Base-by-base conservation (phyloP, 64 coral and sea anemone genomes). In the Porites lutea region DNA sequence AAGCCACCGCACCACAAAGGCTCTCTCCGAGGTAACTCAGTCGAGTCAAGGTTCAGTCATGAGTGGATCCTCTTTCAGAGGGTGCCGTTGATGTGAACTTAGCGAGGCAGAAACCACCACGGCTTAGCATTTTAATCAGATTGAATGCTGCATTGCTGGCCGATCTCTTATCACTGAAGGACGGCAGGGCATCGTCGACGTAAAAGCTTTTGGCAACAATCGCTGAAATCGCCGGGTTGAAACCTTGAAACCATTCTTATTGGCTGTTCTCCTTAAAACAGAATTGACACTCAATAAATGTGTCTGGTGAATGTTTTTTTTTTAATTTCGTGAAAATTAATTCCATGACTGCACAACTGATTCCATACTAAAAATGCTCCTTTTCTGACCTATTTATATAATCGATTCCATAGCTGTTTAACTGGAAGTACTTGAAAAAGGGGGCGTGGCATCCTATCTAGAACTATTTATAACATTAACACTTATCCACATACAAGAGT, bases 111-210 rank as follows among this genome's bases (percentile, higher is more conserved):
- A 87, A 87, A 3, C 83, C 83, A 65, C 83, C 79, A 19, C 43
- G 79, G 2, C n/a, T 20, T 23, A 82, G 19, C 54, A 82, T 64
- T 61, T 61, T 37, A 0, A 14, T 47, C 2, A 82, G 58, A 20
- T 82, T n/a, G 13, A 44, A 5, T 82, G 79, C 76, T 14, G 80
- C 75, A 16, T 48, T 68, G 9, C 44, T 43, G 48, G 85, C 75
- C 48, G 64, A 74, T 11, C 20, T 61, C 8, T 78, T 44, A 18
- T 74, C 48, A 27, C 51, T 22, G 8, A 70, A 71, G 6, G 87
- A 89, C 14, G 77, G 86, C 5, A 94, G 68, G 2, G 79, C 87
- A 60, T 90, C 87, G 43, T 95, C 88, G 53, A 95, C 93, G 43
- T 95, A 90, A 78, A 95, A 95, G 55, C 90, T 89, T 53, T 46